Evolutionary conservation across 1,140 invertebrate species (phyloP).

Genomic region (Dermatophagoides farinae): DNA sequence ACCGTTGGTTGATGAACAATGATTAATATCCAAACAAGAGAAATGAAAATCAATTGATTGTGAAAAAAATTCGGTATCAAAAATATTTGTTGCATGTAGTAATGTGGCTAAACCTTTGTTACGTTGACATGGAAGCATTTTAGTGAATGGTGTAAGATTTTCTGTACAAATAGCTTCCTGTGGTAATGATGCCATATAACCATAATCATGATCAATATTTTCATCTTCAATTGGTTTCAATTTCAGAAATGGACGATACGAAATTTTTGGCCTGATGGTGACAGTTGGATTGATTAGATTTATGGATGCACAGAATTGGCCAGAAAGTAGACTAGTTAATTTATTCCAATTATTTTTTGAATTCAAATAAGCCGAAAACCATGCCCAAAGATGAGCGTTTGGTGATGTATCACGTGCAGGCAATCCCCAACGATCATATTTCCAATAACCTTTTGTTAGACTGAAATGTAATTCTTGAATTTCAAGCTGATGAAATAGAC

Average conservation of each 20-base stretch:
- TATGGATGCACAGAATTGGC: constrained; percentile 80
- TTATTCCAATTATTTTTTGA: constrained; percentile 66
- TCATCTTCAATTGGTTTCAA: not conserved
- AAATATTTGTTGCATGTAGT: constrained; percentile 70
- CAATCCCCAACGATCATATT: constrained; percentile 79
- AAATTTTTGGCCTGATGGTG: constrained; percentile 58
- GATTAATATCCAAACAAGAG: constrained; percentile 38
- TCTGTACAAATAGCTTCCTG: constrained; percentile 93
- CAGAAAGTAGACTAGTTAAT: constrained; percentile 67
- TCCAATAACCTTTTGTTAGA: constrained; percentile 79
- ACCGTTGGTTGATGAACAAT: constrained; percentile 37
- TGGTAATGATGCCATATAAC: constrained; percentile 45
- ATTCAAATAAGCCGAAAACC: constrained; percentile 42
- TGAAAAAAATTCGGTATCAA: constrained; percentile 83
- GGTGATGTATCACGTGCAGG: constrained; percentile 60
- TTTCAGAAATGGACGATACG: constrained; percentile 41
- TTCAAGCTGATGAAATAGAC: constrained; percentile 62
- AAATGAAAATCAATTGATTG: constrained; percentile 61
- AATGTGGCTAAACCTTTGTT: constrained; percentile 59
- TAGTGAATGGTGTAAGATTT: constrained; percentile 95
- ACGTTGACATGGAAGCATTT: constrained; percentile 59
- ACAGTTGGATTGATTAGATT: constrained; percentile 83
- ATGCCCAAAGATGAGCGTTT: constrained; percentile 76
- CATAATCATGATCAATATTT: not conserved
- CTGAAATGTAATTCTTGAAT: constrained; percentile 75